Evolutionary conservation across 2,113 vertebrate genomes (phyloP).

Genomic region (Lampris megalopsis): DNA sequence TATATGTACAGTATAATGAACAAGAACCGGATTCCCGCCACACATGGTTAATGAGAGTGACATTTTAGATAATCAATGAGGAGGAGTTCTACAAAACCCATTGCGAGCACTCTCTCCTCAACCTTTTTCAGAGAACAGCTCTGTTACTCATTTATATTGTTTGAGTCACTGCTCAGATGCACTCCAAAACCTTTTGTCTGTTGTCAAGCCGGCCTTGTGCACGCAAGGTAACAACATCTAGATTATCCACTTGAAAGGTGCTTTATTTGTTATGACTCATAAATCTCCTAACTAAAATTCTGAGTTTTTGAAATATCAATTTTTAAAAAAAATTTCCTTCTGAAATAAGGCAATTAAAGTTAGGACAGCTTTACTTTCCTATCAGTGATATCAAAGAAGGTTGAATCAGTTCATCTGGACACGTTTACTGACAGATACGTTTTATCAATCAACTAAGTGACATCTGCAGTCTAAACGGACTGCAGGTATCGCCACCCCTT

Average conservation of each 20-base stretch:
- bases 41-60: background rate
- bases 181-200: background rate
- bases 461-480: too few species aligned
- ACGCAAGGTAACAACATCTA: background rate
- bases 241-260: background rate
- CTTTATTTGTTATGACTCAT: background rate
- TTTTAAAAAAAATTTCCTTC: too few species aligned
- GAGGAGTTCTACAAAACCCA: background rate
- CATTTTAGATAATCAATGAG: background rate
- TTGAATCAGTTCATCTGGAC: too few species aligned
- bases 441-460: too few species aligned
- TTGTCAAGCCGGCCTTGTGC: background rate
- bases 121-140: background rate
- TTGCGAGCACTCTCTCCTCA: background rate
- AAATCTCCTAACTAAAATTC: background rate
- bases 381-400: too few species aligned
- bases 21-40: background rate
- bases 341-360: too few species aligned
- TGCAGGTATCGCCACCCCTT: too few species aligned
- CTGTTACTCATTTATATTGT: background rate
- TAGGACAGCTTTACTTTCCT: too few species aligned
- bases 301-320: background rate
- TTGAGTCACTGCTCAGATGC: background rate
- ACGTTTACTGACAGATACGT: too few species aligned
- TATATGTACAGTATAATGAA: background rate